phyloP scores from a whole-genome alignment of 2,888 invertebrate species.

The Abrostola tripartita region DNA sequence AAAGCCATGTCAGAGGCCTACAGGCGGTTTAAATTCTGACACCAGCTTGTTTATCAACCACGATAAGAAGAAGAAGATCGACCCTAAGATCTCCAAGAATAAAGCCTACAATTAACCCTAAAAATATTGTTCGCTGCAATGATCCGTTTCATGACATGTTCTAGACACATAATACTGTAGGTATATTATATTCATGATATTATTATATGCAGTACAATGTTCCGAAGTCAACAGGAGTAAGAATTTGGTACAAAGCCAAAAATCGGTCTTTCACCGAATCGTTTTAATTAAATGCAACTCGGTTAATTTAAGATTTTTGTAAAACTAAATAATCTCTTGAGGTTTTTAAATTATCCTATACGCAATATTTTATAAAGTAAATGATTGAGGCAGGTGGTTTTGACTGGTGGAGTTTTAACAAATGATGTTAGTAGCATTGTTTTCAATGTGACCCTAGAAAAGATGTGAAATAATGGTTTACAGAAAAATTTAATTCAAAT shows the following conservation, averaged over 20 bases:
- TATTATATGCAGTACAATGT: constrained; percentile 21
- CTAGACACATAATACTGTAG: too few species aligned
- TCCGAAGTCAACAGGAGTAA: constrained; percentile 23
- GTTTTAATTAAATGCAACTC: constrained; percentile 43
- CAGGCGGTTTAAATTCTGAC: too few species aligned
- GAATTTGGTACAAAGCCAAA: constrained; percentile 43
- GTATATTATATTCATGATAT: not conserved
- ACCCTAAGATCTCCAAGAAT: too few species aligned
- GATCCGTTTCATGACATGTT: too few species aligned
- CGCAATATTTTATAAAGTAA: constrained; percentile 27
- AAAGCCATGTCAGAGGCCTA: too few species aligned
- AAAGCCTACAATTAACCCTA: too few species aligned
- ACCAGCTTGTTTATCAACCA: too few species aligned
- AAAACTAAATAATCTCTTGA: constrained; percentile 9
- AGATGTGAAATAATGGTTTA: constrained; percentile 9
- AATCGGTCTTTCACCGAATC: constrained; percentile 12
- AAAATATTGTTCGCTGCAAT: too few species aligned
- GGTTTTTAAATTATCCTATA: constrained; percentile 7
- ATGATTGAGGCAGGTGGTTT: constrained; percentile 33
- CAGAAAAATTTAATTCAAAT: too few species aligned
- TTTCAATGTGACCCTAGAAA: constrained; percentile 30
- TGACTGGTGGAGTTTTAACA: not conserved
- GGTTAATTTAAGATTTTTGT: constrained; percentile 29
- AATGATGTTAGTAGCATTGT: constrained; percentile 15
- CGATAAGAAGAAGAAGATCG: too few species aligned